Base-by-base conservation (phyloP, 2,888 invertebrate genomes). In the Pasiphila rectangulata region DNA sequence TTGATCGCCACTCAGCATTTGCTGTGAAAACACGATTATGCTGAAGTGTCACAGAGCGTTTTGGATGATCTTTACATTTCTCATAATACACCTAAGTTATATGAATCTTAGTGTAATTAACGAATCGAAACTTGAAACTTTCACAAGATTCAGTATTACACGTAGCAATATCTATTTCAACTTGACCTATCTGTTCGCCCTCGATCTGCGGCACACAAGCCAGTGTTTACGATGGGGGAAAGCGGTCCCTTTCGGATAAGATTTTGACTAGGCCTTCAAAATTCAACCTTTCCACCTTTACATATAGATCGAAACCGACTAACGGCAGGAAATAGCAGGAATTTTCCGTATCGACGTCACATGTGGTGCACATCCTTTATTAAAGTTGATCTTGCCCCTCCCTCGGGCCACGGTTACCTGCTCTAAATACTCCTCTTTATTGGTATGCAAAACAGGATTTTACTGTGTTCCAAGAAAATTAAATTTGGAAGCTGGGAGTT, bases 341-440 rank as follows among this genome's bases (percentile, higher is more conserved):
- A 82, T 82, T 83, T 81, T 79, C 82, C 76, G 77, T 73, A 75
- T 79, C 73, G 75, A 70, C 67, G 76, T 76, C 85, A 86, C 84
- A 83, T 84, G 82, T 84, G 85, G 76, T 77, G 77, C 80, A 74
- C 69, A 70, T 79, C 77, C 77, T 83, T 81, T 85, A 86, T 85
- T 84, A 83, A 80, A 75, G 83, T 66, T 67, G 69, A 71, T 72
- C 68, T 69, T 60, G 68, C 75, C 69, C 78, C 78, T 69, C 77
- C 79, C 70, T 68, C 32, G 21, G 21, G n/a, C n/a, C n/a, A n/a
- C n/a, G 21, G 21, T 79, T 80, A 83, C 84, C 82, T 81, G 79
- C 75, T 76, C 67, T 78, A 76, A 79, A 79, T 81, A 81, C 71
- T 67, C 63, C 62, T 68, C 66, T 70, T 68, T 76, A 75, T 76